These are phyloP conservation scores for Epistrophe grossulariae DNA, from an alignment of 2,888 invertebrate species.

Conservation along the genomic window DNA sequence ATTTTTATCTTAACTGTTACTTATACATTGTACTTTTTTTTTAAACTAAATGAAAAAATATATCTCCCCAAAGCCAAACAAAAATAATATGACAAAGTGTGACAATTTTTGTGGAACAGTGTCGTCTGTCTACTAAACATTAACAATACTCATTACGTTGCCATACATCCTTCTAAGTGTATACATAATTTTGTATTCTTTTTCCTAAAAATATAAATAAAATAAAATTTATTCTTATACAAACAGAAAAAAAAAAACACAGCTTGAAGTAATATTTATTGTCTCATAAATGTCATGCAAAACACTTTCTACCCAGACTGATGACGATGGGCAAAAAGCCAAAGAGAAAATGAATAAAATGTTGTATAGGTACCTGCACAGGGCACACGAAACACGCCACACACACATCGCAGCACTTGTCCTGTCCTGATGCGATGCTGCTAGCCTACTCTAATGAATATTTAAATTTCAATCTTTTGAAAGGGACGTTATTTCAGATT, in stretches of 20 bases:
- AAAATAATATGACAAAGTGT: too few relatives aligned
- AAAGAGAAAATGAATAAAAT: background rate
- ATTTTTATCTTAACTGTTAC: too few relatives aligned
- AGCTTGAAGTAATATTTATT: conserved; percentile 51
- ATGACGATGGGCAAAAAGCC: background rate
- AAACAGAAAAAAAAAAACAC: background rate
- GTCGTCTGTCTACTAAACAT: conserved; percentile 3
- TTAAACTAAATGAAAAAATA: too few relatives aligned
- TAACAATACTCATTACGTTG: conserved; percentile 20
- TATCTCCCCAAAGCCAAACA: too few relatives aligned
- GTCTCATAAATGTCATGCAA: conserved; percentile 55
- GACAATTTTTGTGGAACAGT: too few relatives aligned
- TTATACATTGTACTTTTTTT: too few relatives aligned
- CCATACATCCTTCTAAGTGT: conserved; percentile 16
- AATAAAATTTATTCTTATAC: background rate
- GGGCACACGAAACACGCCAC: background rate
- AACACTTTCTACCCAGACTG: conserved; percentile 22
- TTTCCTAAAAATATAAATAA: background rate
- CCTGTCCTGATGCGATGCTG: conserved; percentile 6
- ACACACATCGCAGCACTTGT: too few relatives aligned
- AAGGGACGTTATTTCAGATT: conserved; percentile 5
- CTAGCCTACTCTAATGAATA: conserved; percentile 29
- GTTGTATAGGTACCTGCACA: conserved; percentile 1
- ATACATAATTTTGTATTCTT: background rate
- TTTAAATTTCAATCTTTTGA: conserved; percentile 49